phyloP scores from a whole-genome alignment of 2,113 vertebrate genomes.

The Elanoides forficatus region DNA sequence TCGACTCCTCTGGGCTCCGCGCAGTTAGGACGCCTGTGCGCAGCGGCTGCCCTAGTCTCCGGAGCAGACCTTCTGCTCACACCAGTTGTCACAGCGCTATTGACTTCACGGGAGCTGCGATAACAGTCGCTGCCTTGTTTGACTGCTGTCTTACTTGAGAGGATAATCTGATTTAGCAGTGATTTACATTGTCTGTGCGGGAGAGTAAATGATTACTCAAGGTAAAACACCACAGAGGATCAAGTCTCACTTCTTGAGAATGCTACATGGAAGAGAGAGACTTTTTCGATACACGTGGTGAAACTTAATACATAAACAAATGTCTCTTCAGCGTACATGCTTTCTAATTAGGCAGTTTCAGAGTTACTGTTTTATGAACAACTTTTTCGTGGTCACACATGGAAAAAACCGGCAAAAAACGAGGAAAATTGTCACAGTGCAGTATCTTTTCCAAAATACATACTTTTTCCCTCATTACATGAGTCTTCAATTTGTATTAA shows the following conservation, averaged over 20 bases:
- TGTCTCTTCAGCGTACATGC: background rate
- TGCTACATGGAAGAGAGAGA: background rate
- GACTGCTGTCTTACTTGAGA: background rate
- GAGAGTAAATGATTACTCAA: background rate
- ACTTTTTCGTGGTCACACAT: background rate
- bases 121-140: background rate
- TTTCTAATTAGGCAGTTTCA: background rate
- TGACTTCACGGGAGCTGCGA: background rate
- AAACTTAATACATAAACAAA: background rate
- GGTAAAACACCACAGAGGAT: background rate
- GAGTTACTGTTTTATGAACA: background rate
- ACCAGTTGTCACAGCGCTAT: background rate
- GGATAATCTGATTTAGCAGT: background rate
- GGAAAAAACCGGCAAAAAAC: background rate
- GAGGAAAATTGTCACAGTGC: background rate
- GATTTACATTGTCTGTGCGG: background rate
- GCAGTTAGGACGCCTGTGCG: background rate
- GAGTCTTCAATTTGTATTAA: slow-evolving; percentile 6
- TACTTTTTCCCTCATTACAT: background rate
- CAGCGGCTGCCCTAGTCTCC: background rate
- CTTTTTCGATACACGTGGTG: background rate
- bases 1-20: background rate
- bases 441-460: background rate
- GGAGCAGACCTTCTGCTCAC: background rate
- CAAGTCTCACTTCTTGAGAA: background rate